Percentiles rank a stretch among this genome's conserved stretches.
Evolutionary conservation across 2,113 vertebrate species (phyloP).

Genomic region (Taxidea taxus): DNA sequence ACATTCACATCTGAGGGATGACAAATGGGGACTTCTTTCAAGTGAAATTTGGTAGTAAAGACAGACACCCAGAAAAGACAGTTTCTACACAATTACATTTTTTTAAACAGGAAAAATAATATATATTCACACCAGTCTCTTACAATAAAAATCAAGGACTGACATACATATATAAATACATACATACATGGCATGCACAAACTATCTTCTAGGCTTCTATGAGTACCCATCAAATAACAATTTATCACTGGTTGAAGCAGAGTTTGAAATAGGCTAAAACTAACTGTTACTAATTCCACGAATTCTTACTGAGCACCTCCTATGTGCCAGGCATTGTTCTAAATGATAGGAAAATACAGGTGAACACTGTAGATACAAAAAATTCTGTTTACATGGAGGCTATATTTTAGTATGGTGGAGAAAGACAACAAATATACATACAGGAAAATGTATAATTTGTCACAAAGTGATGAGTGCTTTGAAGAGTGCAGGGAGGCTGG

Average conservation of each 20-base stretch:
- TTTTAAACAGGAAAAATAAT: conserved; percentile 51
- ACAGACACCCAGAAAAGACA: conserved; percentile 48
- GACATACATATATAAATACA: background rate
- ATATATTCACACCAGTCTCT: background rate
- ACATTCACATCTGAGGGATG: conserved; percentile 58
- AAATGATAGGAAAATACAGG: background rate
- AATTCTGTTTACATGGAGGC: background rate
- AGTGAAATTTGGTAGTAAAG: conserved; percentile 49
- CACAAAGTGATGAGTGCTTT: background rate
- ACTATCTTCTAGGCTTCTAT: background rate
- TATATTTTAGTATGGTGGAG: background rate
- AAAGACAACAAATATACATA: conserved; percentile 23
- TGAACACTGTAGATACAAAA: background rate
- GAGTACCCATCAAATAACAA: background rate
- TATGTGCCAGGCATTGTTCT: background rate
- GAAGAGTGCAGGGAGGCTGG: background rate
- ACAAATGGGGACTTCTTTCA: conserved; percentile 38
- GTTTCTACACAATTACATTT: conserved; percentile 53
- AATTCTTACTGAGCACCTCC: conserved; percentile 13
- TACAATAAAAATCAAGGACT: conserved; percentile 1
- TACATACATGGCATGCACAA: background rate
- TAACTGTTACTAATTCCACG: background rate
- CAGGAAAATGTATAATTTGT: background rate
- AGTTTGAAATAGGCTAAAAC: conserved; percentile 5
- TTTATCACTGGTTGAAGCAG: background rate